A percentile compares a stretch with the other conserved stretches of the same genome.
Evolutionary conservation across 2,888 invertebrate genomes (phyloP).

Genomic region (Trimorus sp.): DNA sequence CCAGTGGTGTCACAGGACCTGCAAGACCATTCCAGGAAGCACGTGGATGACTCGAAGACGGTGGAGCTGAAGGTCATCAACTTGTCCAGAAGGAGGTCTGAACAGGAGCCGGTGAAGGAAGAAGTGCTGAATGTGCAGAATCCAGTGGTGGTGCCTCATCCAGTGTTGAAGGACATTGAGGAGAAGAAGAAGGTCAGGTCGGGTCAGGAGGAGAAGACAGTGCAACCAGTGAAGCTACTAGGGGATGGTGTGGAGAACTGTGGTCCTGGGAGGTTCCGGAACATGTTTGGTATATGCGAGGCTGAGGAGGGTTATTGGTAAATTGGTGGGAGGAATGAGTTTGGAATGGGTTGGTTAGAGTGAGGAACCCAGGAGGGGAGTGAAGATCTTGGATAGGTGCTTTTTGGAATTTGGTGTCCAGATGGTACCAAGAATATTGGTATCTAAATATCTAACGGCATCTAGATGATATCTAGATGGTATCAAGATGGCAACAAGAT

Average conservation of each 20-base stretch:
- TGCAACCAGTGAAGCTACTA: slow-evolving; percentile 83
- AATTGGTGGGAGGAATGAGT: slow-evolving; percentile 3
- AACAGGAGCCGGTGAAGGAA: slow-evolving; percentile 2
- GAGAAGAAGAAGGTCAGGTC: neutral
- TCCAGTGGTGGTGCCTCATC: neutral
- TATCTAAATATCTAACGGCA: too few species aligned
- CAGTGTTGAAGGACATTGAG: neutral
- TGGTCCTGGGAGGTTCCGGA: slow-evolving; percentile 87
- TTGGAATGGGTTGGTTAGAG: neutral
- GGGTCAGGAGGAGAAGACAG: neutral
- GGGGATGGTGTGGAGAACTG: slow-evolving; percentile 88
- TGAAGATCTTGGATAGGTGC: too few species aligned
- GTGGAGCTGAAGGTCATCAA: slow-evolving; percentile 46
- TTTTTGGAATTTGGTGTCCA: too few species aligned
- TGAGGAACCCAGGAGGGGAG: too few species aligned
- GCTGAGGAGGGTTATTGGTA: slow-evolving; percentile 68
- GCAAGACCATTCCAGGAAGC: slow-evolving; percentile 15
- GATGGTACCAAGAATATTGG: too few species aligned
- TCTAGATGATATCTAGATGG: too few species aligned
- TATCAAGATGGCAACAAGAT: too few species aligned
- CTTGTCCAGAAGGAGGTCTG: slow-evolving; percentile 48
- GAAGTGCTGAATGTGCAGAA: neutral
- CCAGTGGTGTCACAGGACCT: slow-evolving; percentile 16
- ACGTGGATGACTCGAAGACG: slow-evolving; percentile 30
- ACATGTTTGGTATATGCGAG: slow-evolving; percentile 86